These are phyloP conservation scores for Bubo blakistoni DNA, from an alignment of 2,113 vertebrate species.

Conservation along the genomic window DNA sequence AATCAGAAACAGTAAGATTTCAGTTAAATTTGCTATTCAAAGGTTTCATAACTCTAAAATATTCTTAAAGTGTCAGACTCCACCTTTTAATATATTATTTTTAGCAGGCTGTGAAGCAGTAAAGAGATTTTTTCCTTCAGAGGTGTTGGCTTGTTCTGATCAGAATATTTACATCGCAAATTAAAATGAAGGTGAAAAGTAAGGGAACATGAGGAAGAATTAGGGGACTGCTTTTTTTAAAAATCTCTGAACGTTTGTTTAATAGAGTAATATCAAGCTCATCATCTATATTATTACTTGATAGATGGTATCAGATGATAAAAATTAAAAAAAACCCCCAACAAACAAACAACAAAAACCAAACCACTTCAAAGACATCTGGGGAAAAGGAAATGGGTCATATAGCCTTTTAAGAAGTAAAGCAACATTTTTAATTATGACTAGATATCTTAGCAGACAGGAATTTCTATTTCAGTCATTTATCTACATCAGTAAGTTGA, in stretches of 20 bases:
- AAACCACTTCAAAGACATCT: background rate
- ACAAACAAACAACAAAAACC: background rate
- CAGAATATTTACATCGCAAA: background rate
- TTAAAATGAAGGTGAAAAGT: background rate
- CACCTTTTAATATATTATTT: background rate
- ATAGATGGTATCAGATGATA: background rate
- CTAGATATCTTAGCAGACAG: background rate
- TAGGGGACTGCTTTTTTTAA: background rate
- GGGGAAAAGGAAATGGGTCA: background rate
- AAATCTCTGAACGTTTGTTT: background rate
- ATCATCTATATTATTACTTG: background rate
- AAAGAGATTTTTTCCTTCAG: background rate
- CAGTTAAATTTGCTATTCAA: background rate
- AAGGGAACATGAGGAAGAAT: background rate
- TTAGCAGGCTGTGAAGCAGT: background rate
- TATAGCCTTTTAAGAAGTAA: background rate
- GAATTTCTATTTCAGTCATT: background rate
- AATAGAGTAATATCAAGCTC: background rate
- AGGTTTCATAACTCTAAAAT: background rate
- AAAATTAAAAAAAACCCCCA: background rate
- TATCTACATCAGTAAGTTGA: background rate
- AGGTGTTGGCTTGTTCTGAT: background rate
- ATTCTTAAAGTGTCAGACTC: background rate
- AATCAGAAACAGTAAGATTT: background rate
- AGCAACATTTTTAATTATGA: background rate